Percentiles rank a stretch among this genome's conserved stretches.
Evolutionary conservation across 2,797 vertebrate genomes (phyloP).

Genomic region (Cynopterus sphinx): DNA sequence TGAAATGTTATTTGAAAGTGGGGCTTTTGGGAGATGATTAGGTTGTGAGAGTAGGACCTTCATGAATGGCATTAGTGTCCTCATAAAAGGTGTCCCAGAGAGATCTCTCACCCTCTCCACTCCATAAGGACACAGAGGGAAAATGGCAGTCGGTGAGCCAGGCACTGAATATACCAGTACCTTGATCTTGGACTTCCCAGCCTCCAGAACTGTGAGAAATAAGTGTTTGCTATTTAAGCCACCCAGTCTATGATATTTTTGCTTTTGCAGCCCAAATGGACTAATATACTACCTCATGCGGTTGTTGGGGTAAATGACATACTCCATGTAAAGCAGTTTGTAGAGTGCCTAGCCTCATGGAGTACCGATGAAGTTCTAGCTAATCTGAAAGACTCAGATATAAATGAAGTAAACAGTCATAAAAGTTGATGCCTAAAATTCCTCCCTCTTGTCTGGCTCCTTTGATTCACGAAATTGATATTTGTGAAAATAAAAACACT

Average conservation of each 20-base stretch:
- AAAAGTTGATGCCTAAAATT: neutral
- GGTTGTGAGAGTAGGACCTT: neutral
- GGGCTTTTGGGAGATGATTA: neutral
- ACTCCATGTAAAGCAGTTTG: neutral
- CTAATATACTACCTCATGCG: neutral
- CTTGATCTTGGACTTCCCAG: neutral
- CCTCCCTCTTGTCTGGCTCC: neutral
- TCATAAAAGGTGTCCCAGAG: neutral
- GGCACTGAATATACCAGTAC: neutral
- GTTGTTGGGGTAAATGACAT: neutral
- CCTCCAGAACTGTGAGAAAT: neutral
- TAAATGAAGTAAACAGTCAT: neutral
- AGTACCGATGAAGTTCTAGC: neutral
- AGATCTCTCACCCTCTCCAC: neutral
- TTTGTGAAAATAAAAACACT: constrained; percentile 34
- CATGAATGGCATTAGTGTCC: neutral
- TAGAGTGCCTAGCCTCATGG: neutral
- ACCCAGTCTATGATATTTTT: neutral
- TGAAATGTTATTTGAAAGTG: neutral
- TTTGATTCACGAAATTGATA: neutral
- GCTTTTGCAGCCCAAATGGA: neutral
- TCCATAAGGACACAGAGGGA: neutral
- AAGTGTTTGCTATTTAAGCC: neutral
- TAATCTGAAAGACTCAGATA: neutral
- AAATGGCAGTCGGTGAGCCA: neutral